Conservation (phyloP, 2,888 invertebrate species). For the Odontothrips loti region DNA sequence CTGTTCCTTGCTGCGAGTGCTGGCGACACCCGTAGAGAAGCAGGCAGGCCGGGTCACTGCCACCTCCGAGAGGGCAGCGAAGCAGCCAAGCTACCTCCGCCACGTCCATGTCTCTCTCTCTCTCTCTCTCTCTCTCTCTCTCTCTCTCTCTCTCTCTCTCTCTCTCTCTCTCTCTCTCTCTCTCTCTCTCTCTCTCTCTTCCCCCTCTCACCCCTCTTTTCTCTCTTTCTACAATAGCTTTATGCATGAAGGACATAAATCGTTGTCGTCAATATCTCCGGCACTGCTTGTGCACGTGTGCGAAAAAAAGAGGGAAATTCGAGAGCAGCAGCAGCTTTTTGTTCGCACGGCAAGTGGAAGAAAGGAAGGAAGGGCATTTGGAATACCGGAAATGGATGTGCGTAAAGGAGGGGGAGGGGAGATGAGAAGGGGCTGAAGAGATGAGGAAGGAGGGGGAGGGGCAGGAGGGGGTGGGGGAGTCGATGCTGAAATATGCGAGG, state of each 20-base stretch:
- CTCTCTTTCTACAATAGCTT: slow-evolving; percentile 17
- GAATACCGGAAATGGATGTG: slow-evolving; percentile 22
- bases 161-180: background rate
- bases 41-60: background rate
- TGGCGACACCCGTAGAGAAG: too few species aligned
- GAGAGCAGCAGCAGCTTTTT: slow-evolving; percentile 13
- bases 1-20: background rate
- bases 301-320: background rate
- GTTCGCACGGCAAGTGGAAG: background rate
- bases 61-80: background rate
- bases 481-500: slow-evolving; percentile 2
- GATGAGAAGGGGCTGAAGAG: background rate
- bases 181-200: background rate
- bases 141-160: background rate
- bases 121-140: background rate
- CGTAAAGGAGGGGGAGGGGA: background rate
- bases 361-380: slow-evolving; percentile 1
- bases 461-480: background rate
- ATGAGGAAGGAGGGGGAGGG: background rate
- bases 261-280: slow-evolving; percentile 26
- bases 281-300: slow-evolving; percentile 5
- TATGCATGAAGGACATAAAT: slow-evolving; percentile 26
- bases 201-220: background rate
- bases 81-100: background rate
- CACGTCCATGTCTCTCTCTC: background rate